Conservation (phyloP, 53 echinoderm and acorn worm species). For the Temnopleurus reevesii region DNA sequence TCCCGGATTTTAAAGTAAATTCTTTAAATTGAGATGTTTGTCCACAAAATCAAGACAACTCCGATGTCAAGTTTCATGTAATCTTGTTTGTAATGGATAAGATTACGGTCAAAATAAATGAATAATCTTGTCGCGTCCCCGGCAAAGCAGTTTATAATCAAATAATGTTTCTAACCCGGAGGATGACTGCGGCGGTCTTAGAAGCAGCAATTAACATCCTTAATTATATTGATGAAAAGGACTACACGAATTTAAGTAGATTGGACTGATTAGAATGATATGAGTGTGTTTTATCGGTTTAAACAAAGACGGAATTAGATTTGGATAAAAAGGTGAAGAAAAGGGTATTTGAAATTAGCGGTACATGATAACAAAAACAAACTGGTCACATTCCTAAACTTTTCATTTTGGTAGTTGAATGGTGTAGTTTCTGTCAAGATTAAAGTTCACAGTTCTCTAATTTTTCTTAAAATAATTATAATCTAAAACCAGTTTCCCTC, state of each 20-base stretch:
- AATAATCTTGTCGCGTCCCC: background rate
- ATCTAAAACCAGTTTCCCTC: too few species aligned
- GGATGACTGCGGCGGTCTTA: background rate
- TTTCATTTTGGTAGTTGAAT: too few species aligned
- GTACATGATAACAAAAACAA: constrained; percentile 4
- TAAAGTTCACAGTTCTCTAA: too few species aligned
- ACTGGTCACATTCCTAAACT: background rate
- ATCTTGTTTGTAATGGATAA: background rate
- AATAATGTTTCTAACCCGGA: background rate
- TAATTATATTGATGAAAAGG: background rate
- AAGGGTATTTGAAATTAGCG: background rate
- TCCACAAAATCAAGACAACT: too few species aligned
- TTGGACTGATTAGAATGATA: background rate
- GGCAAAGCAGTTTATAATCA: background rate
- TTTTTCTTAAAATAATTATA: too few species aligned
- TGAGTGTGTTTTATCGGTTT: too few species aligned
- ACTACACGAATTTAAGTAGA: constrained; percentile 15
- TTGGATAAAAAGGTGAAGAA: background rate
- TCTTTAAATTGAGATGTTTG: too few species aligned
- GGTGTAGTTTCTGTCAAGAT: too few species aligned
- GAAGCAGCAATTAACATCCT: background rate
- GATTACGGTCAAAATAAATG: background rate
- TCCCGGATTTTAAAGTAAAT: too few species aligned
- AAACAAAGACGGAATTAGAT: background rate
- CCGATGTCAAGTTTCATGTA: background rate